phyloP scores from a whole-genome alignment of 2,113 vertebrate genomes.

The Leptosomus discolor region DNA sequence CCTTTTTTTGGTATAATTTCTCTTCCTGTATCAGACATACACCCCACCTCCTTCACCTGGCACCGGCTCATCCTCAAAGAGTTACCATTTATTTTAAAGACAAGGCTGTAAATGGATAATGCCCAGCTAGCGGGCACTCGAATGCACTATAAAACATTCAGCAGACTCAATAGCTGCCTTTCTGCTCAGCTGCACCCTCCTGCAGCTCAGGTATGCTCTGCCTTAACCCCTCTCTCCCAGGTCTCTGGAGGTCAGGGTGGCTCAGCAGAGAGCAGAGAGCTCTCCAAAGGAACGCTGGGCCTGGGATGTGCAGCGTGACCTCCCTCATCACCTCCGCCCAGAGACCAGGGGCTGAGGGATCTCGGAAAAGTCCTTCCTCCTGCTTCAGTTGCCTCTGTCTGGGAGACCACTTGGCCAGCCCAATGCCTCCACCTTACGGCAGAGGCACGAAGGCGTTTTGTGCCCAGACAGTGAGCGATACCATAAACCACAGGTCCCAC shows the following conservation, averaged over 20 bases:
- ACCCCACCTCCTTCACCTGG: not conserved
- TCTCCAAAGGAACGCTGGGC: not conserved
- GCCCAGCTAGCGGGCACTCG: not conserved
- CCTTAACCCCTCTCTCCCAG: not conserved
- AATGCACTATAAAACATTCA: conserved; percentile 12
- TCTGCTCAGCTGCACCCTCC: not conserved
- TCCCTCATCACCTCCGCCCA: not conserved
- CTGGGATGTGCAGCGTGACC: not conserved
- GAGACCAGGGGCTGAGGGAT: not conserved
- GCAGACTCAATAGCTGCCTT: not conserved
- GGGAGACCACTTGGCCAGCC: not conserved
- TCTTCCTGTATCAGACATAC: not conserved
- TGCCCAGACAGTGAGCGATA: not conserved
- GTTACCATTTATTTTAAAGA: conserved; percentile 2
- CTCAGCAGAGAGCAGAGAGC: not conserved
- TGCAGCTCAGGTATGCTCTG: not conserved
- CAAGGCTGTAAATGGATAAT: not conserved
- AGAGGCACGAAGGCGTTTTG: not conserved
- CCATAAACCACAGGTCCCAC: rapidly evolving
- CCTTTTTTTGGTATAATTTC: not conserved
- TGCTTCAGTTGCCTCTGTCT: not conserved
- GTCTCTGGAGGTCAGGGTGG: not conserved
- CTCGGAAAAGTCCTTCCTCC: not conserved
- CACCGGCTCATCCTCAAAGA: not conserved
- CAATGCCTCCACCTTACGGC: rapidly evolving